Evolutionary conservation across 2,888 invertebrate species (phyloP).

Genomic region (Thereva unica): DNA sequence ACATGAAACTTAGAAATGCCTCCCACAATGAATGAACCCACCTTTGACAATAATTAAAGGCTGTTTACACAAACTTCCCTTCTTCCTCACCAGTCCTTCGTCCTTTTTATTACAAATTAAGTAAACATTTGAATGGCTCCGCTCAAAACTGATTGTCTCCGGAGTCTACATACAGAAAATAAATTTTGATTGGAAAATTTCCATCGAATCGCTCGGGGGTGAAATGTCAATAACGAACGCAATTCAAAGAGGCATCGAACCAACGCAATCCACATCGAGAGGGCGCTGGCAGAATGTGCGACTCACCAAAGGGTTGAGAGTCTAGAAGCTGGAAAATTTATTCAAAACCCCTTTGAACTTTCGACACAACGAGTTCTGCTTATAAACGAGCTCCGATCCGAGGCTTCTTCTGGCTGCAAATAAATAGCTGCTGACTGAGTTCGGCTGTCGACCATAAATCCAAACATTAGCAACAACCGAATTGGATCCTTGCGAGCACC

Average conservation of each 20-base stretch:
- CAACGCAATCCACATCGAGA: constrained; percentile 16
- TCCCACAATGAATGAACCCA: too few species aligned
- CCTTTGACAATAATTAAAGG: not conserved
- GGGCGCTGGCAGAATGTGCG: not conserved
- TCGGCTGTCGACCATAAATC: constrained; percentile 13
- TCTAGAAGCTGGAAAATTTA: constrained; percentile 31
- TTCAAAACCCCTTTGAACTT: constrained; percentile 25
- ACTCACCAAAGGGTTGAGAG: constrained; percentile 34
- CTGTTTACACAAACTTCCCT: not conserved
- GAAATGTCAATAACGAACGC: constrained; percentile 28
- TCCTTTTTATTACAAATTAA: not conserved
- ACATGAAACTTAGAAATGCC: too few species aligned
- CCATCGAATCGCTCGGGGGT: not conserved
- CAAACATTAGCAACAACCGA: constrained; percentile 12
- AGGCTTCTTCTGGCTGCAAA: constrained; percentile 7
- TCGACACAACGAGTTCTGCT: constrained; percentile 14
- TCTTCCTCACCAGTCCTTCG: not conserved
- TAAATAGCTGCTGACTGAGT: constrained; percentile 23
- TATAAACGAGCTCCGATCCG: constrained; percentile 28
- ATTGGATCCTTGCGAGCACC: not conserved
- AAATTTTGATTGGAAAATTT: constrained; percentile 18
- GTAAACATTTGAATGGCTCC: too few species aligned
- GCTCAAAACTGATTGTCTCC: too few species aligned
- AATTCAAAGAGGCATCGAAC: constrained; percentile 6
- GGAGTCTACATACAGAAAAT: not conserved